Evolutionary conservation across 1,140 invertebrate species (phyloP), one percentile per base, ranked within the genome.

Genomic region (Schlechtendalia chinensis): DNA sequence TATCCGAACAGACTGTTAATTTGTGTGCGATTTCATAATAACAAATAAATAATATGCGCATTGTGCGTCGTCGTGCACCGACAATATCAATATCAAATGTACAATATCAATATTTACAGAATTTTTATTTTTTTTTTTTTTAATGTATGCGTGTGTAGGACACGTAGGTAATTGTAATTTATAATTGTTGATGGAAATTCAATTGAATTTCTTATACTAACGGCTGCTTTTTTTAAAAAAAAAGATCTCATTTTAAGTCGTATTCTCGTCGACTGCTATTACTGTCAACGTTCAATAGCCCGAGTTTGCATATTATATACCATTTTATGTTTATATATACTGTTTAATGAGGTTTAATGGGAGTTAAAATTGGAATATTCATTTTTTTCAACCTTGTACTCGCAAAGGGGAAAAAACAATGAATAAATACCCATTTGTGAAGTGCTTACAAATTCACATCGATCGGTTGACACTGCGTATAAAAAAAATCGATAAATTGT

Each of bases 351-450:
- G 65, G 45, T 16, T 47, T 12, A 19, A 53, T 5, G 45, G 29
- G 24, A 53, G 24, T 71, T 27, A 19, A 27, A 53, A 72, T 0
- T 53, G 10, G 69, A 72, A 72, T 72, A 72, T 54, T 54, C 53
- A 54, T 72, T 72, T 54, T 19, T 53, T 53, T 53, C 69, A 29
- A 72, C 69, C 69, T 72, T 72, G 69, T 72, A 54, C 69, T 19
- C 24, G 24, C 24, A n/a, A 71, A 71, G 53, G 50, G 27, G 19
- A 47, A 71, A 71, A 50, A 27, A 47, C 24, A 22, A 69, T 54
- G 69, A 72, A 72, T 72, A 72, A 53, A 54, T 54, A 29, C 17
- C 12, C 10, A 29, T 72, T 69, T 53, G n/a, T n/a, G n/a, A 72
- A 72, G 16, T 29, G 53, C 50, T 72, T 54, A 72, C 17, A n/a